These are phyloP conservation scores for Panthera uncia DNA, from an alignment of 2,113 vertebrate genomes.

Conservation along the genomic window DNA sequence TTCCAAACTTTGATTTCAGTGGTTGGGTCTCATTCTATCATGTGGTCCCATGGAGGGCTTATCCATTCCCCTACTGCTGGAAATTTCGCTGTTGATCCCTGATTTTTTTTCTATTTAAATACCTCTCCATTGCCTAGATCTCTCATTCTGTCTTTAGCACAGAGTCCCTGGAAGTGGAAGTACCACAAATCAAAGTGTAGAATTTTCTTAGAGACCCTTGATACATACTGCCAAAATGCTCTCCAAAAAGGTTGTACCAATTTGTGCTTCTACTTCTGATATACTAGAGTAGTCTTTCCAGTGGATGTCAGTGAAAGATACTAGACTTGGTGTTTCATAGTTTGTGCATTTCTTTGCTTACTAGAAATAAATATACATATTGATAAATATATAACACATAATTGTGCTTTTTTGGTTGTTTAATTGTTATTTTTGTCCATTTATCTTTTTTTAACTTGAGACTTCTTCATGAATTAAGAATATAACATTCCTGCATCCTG, in stretches of 20 bases:
- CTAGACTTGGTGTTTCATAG: background rate
- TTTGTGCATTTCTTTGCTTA: slow-evolving; percentile 21
- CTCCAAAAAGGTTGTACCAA: background rate
- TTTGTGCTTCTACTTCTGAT: background rate
- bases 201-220: background rate
- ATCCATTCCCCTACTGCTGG: background rate
- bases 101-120: background rate
- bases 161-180: background rate
- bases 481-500: background rate
- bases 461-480: background rate
- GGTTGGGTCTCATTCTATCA: background rate
- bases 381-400: background rate
- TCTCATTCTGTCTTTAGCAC: background rate
- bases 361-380: background rate
- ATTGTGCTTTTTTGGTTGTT: background rate
- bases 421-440: background rate
- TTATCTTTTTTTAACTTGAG: background rate
- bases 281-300: background rate
- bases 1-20: slow-evolving; percentile 23
- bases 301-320: background rate
- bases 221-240: background rate
- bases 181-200: background rate
- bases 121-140: background rate
- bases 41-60: background rate
- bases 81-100: background rate